Evolutionary conservation across 2,797 vertebrate genomes (phyloP), one percentile per base, ranked within the genome.

Genomic region (Sebastes alutus): DNA sequence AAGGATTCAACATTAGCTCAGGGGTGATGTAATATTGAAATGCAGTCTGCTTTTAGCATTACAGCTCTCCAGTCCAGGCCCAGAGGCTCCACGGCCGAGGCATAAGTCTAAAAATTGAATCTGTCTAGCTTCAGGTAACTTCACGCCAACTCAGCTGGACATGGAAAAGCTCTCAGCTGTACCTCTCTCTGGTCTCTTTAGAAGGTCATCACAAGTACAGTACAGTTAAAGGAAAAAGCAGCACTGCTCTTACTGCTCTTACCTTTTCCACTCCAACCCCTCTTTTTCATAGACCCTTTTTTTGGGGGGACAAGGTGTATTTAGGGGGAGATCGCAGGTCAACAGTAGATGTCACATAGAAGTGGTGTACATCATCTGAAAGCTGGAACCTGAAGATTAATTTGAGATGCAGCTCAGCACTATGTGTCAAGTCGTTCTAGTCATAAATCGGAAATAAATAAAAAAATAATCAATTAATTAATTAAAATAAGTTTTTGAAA

Each of bases 101-200:
- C 42, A 85, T 38, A 75, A 52, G 73, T 78, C 85, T 89, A 85
- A 87, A 92, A 88, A 85, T 23, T 60, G 33, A 79, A 65, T 70
- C 73, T 64, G 79, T 78, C 77, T 65, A 78, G 80, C 79, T 86
- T 81, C 81, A 91, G 83, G 88, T 89, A 83, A 81, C 58, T 84
- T 81, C 63, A 76, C 6, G 49, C 83, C 80, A 80, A 82, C 75
- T 91, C 86, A 78, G 78, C 74, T 13, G 59, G 85, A 93, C 91
- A 94, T 68, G 77, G 90, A 93, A 94, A 94, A 89, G 77, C 90
- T 92, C 92, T 94, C 81, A 91, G 75, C 63, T 64, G 35, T 54
- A 35, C 33, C 35, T 56, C 49, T 72, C 14, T 64, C 56, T 77
- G 32, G 63, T 67, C 38, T 78, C 30, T 72, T 61, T 23, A 46